phyloP scores from a whole-genome alignment of 2,888 invertebrate species.

The Diarsia dahlii region DNA sequence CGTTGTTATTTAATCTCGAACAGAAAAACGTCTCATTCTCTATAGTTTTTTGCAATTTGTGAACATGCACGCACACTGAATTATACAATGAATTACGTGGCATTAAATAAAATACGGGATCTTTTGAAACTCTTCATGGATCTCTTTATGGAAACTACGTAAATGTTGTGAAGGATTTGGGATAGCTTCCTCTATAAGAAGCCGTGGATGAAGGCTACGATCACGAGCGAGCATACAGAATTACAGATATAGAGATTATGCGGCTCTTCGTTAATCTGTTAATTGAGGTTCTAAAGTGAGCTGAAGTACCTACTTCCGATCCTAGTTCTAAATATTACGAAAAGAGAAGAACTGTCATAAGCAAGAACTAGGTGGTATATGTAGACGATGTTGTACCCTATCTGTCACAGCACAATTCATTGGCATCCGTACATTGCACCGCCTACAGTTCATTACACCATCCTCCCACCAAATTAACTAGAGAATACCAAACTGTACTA shows the following conservation, averaged over 20 bases:
- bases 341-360: neutral
- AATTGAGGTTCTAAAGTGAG: neutral
- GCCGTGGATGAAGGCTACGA: too few species aligned
- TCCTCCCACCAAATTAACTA: conserved; percentile 23
- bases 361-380: neutral
- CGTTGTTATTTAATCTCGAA: conserved; percentile 33
- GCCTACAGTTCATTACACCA: conserved; percentile 32
- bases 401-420: neutral
- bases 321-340: neutral
- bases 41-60: conserved; percentile 27
- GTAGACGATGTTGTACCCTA: conserved; percentile 4
- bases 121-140: neutral
- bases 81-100: neutral
- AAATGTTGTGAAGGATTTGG: neutral
- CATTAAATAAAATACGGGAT: conserved; percentile 3
- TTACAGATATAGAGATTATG: too few species aligned
- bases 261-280: neutral
- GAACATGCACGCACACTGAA: neutral
- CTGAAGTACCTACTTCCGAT: neutral
- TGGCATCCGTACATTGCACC: conserved; percentile 22
- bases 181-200: neutral
- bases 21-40: conserved; percentile 19
- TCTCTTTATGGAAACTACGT: neutral
- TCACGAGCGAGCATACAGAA: neutral
- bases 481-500: conserved; percentile 38